phyloP scores from a whole-genome alignment of 1,140 invertebrate species.

The Callitettix versicolor region DNA sequence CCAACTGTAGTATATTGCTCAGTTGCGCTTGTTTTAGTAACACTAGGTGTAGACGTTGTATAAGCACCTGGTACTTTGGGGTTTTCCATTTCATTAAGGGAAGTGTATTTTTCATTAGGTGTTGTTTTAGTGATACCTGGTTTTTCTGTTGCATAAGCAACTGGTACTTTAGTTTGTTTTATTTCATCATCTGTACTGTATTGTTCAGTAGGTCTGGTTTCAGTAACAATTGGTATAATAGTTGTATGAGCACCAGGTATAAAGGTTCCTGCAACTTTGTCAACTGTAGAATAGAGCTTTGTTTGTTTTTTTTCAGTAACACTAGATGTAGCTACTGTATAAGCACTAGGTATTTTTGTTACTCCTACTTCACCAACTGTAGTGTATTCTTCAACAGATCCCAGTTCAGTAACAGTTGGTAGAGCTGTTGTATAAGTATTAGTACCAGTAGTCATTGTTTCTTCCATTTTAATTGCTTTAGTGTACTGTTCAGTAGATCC shows the following conservation, averaged over 20 bases:
- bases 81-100: background rate
- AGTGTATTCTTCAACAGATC: slow-evolving; percentile 8
- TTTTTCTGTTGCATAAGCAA: background rate
- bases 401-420: slow-evolving; percentile 1
- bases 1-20: background rate
- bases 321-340: background rate
- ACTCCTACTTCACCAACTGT: background rate
- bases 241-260: background rate
- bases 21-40: no score
- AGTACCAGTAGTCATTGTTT: background rate
- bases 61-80: background rate
- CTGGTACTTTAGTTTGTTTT: background rate
- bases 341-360: background rate
- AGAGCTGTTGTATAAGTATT: background rate
- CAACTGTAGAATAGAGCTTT: background rate
- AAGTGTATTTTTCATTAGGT: slow-evolving; percentile 7
- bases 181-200: background rate
- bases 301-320: no score
- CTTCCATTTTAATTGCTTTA: background rate
- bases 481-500: slow-evolving; percentile 11
- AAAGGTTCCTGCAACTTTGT: background rate
- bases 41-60: background rate
- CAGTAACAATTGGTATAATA: background rate
- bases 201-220: background rate
- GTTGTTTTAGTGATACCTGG: slow-evolving; percentile 5